These are phyloP conservation scores for Hypercompe scribonia DNA, from an alignment of 2,888 invertebrate species.

Conservation along the genomic window DNA sequence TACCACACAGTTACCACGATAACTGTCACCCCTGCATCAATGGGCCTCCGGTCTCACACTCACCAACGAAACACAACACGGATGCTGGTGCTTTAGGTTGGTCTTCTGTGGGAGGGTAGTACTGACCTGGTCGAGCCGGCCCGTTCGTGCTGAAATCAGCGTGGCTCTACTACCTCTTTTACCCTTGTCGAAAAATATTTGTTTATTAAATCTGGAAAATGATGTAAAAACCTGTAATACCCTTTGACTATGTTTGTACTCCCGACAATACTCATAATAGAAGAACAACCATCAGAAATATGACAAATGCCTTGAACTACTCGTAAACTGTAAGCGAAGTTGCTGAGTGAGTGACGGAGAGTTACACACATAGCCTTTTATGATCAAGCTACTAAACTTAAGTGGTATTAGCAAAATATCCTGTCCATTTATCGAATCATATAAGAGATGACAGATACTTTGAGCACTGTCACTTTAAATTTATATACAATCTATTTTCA, in stretches of 20 bases:
- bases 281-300: slow-evolving; percentile 9
- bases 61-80: no score
- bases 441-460: neutral
- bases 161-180: no score
- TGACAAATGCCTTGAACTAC: slow-evolving; percentile 11
- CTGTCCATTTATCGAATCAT: neutral
- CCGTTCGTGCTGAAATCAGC: no score
- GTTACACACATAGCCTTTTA: slow-evolving; percentile 5
- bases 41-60: no score
- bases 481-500: neutral
- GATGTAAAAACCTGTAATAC: neutral
- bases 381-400: slow-evolving; percentile 16
- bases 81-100: no score
- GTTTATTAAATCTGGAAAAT: neutral
- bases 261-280: slow-evolving; percentile 6
- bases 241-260: slow-evolving; percentile 1
- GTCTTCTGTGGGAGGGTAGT: no score
- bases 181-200: no score
- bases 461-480: neutral
- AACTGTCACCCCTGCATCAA: no score
- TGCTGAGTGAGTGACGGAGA: slow-evolving; percentile 17
- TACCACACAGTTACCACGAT: no score
- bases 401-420: slow-evolving; percentile 4
- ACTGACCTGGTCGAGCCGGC: no score
- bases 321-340: slow-evolving; percentile 11